Evolutionary conservation across 2,113 vertebrate species (phyloP), one percentile per base, ranked within the genome.

Genomic region (Chamaea fasciata): DNA sequence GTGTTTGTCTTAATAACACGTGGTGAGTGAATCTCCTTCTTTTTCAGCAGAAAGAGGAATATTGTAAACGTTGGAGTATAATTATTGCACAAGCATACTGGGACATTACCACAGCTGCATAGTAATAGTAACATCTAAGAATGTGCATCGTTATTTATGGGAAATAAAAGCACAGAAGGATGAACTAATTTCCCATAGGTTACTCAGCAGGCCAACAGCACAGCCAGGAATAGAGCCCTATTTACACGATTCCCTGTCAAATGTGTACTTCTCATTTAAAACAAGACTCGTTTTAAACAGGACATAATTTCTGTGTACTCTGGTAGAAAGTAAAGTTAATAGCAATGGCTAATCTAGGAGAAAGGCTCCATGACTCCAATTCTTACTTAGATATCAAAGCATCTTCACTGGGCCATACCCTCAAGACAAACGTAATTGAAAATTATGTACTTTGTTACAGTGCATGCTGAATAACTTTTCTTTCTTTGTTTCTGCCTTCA

Each of bases 81-180:
- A 42, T 41, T 35, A 35, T 5, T 33, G 11, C 33, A 5, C 1
- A 0, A 78, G 41, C 27, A 8, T 42, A 53, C 19, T 10, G 11
- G 11, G 47, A 11, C 23, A 5, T 39, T 18, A 4, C 37, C 14
- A 9, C 24, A 41, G 65, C 41, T 50, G 15, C 4, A 11, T 2
- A 6, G 46, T 17, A 24, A 35, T 3, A 49, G 37, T 46, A 62
- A 19, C 9, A 26, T 24, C 37, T 30, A 33, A 56, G 30, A 57
- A 59, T 2, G 2, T 11, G 13, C 6, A 0, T 24, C 17, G 2
- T 35, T 35, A 42, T 24, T 41, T 21, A 15, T 28, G 31, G 37
- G 35, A 69, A 79, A 50, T 30, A 42, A 50, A 81, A 84, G 31
- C 60, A 50, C 15, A 24, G 56, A 39, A 59, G n/a, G 24, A 19